Base-by-base conservation (phyloP, 2,113 vertebrate species). In the Caranx ignobilis region DNA sequence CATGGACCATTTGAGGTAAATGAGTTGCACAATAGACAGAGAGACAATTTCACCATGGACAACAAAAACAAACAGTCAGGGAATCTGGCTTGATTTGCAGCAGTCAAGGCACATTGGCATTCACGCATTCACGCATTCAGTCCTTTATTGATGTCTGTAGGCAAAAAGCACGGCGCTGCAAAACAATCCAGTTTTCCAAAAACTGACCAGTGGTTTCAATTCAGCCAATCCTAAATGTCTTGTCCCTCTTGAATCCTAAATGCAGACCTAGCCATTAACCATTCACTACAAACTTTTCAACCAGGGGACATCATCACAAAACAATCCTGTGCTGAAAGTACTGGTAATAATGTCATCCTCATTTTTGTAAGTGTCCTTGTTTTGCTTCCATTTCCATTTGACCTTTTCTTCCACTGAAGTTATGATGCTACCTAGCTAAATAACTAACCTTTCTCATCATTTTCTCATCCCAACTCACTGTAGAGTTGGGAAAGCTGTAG, bases 1-100 rank as follows among this genome's bases (percentile, higher is more conserved):
- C 32, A 74, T 19, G 50, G 75, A 21, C 21, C 56, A 59, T 79
- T 83, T 74, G 63, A 83, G 3, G 39, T 60, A 21, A 77, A 21
- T 63, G 47, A 72, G 39, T 67, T 78, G 48, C 47, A 41, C 55
- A 62, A 16, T 47, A 41, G 62, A 67, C 54, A 72, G 55, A 68
- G 56, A 62, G 31, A 48, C n/a, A 50, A 21, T 18, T 3, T 35
- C 26, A 35, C 21, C 39, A 15, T 55, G 16, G 37, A 34, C 2
- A 73, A 61, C 35, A 62, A 54, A 45, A 61, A 64, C 2, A 81
- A 8, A 67, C 62, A 50, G 18, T 66, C 31, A 2, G 26, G 7
- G 26, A 68, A 37, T 54, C 35, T 41, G 21, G 57, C n/a, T 34
- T 19, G 15, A 69, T 56, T 55, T 47, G 35, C 56, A 11, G 5